A percentile compares a stretch with the other conserved stretches of the same genome.
These are phyloP conservation scores for Caenorhabditis drosophilae DNA, from an alignment of 2,888 invertebrate genomes.

Conservation along the genomic window DNA sequence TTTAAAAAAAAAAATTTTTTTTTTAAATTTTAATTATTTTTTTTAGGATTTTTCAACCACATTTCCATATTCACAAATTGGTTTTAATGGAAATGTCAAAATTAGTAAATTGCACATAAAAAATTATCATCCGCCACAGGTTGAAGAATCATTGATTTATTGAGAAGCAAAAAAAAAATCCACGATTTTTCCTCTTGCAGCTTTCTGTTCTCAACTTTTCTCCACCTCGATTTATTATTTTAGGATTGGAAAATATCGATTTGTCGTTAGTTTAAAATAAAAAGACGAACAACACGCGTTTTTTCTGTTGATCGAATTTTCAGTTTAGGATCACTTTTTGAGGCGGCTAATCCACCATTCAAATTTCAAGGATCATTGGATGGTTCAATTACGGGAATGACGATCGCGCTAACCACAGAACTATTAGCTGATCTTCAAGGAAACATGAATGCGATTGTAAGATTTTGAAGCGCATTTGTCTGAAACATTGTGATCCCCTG, in stretches of 20 bases:
- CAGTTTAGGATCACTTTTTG: conserved; percentile 28
- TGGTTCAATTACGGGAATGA: conserved; percentile 60
- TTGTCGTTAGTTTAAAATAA: conserved; percentile 43
- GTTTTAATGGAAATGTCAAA: conserved; percentile 56
- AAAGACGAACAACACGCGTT: no score
- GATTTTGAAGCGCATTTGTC: neutral
- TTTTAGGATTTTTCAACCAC: conserved; percentile 37
- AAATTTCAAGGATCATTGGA: conserved; percentile 46
- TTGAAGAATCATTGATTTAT: no score
- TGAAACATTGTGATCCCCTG: neutral
- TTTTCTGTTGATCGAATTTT: no score
- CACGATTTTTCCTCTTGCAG: no score
- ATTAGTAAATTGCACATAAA: conserved; percentile 57
- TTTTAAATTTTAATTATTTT: neutral
- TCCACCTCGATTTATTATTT: conserved; percentile 57
- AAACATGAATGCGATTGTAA: conserved; percentile 53
- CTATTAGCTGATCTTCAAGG: conserved; percentile 54
- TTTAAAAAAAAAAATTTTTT: neutral
- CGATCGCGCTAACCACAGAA: conserved; percentile 56
- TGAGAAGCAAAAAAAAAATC: no score
- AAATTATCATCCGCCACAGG: conserved; percentile 58
- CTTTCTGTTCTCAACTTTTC: conserved; percentile 61
- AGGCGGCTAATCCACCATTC: conserved; percentile 36
- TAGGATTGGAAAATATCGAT: conserved; percentile 61
- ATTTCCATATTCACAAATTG: conserved; percentile 61